Evolutionary conservation across 2,888 invertebrate species (phyloP).

Genomic region (Lymantria monacha): DNA sequence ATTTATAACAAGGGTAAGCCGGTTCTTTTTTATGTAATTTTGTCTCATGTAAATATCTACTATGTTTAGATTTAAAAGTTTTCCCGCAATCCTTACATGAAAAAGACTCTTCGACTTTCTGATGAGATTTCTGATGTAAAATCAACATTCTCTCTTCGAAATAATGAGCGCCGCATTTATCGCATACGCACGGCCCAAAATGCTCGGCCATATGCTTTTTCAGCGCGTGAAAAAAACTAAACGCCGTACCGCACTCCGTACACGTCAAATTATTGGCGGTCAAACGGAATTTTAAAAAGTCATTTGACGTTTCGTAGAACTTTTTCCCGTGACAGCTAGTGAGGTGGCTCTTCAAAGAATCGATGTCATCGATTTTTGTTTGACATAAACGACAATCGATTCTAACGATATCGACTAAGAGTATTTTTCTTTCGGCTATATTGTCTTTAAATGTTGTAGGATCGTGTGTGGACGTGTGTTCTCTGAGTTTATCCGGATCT

Average conservation of each 20-base stretch:
- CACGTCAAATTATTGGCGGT: conserved; percentile 51
- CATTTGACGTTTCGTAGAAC: conserved; percentile 45
- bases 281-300: conserved; percentile 59
- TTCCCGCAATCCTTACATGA: conserved; percentile 77
- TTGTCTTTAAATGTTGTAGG: conserved; percentile 48
- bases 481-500: conserved; percentile 55
- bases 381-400: conserved; percentile 66
- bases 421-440: conserved; percentile 48
- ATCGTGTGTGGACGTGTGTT: conserved; percentile 59
- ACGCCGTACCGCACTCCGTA: conserved; percentile 49
- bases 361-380: conserved; percentile 45
- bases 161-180: conserved; percentile 72
- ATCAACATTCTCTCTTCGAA: conserved; percentile 69
- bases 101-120: conserved; percentile 61
- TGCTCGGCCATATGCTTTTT: conserved; percentile 71
- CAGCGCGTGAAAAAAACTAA: conserved; percentile 61
- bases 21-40: conserved; percentile 66
- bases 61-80: conserved; percentile 65
- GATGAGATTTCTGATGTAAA: conserved; percentile 63
- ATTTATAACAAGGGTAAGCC: conserved; percentile 64
- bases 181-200: conserved; percentile 68
- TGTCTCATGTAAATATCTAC: conserved; percentile 59
- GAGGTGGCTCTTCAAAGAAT: conserved; percentile 52
- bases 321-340: conserved; percentile 43
- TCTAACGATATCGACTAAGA: conserved; percentile 53